phyloP scores from a whole-genome alignment of 1,140 invertebrate species.

The Drosophila kikkawai region DNA sequence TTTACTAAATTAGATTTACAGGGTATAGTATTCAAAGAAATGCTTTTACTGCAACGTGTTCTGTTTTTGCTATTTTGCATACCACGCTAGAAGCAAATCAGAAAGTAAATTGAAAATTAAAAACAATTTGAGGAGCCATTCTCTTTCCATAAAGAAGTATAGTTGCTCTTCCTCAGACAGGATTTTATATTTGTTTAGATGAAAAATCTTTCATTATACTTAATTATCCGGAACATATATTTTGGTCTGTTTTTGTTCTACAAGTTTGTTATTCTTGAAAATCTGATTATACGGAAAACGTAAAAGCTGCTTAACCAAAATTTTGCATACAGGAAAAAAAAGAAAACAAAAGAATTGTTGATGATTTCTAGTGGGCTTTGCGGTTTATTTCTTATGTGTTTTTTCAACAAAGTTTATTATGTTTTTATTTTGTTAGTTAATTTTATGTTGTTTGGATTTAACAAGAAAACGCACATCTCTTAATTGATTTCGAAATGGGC shows the following conservation, averaged over 20 bases:
- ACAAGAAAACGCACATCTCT: background rate
- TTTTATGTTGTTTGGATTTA: slow-evolving; percentile 2
- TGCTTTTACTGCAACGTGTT: slow-evolving; percentile 7
- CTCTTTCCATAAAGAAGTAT: too few species aligned
- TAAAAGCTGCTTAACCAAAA: slow-evolving; percentile 1
- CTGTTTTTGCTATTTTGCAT: slow-evolving; percentile 48
- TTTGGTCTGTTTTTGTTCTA: background rate
- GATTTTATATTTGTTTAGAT: slow-evolving; percentile 4
- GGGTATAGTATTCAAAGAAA: slow-evolving; percentile 19
- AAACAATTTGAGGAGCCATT: slow-evolving; percentile 33
- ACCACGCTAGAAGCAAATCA: slow-evolving; percentile 31
- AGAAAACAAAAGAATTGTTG: slow-evolving; percentile 3
- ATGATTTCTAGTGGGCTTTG: background rate
- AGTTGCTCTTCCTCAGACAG: background rate
- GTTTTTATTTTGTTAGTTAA: background rate
- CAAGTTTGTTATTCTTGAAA: background rate
- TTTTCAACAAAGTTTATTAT: slow-evolving; percentile 7
- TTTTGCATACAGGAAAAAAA: slow-evolving; percentile 1
- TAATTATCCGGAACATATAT: slow-evolving; percentile 6
- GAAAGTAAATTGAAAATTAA: slow-evolving; percentile 49
- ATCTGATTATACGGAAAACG: background rate
- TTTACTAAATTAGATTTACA: background rate
- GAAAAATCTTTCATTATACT: background rate
- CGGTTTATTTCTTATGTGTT: slow-evolving; percentile 16
- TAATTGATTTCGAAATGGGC: background rate